Conservation (phyloP, 2,888 invertebrate species). For the Xestia ashworthii region DNA sequence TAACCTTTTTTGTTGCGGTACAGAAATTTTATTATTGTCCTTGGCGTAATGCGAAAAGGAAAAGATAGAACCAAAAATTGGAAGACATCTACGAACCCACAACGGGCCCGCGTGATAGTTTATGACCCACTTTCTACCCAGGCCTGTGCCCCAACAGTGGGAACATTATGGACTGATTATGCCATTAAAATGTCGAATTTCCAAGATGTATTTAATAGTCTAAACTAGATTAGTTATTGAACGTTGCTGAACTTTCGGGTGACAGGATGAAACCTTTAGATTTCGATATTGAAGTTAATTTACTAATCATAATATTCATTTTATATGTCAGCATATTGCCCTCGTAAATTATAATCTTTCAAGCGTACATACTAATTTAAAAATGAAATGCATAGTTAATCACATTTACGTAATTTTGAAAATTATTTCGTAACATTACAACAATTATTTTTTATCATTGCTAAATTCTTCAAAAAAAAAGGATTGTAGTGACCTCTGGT, state of each 20-base stretch:
- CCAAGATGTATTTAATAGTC: background rate
- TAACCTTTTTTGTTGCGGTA: constrained; percentile 25
- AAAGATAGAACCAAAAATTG: background rate
- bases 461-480: no score
- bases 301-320: constrained; percentile 27
- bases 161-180: background rate
- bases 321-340: constrained; percentile 27
- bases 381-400: background rate
- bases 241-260: constrained; percentile 18
- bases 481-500: background rate
- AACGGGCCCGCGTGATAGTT: background rate
- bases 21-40: background rate
- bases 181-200: background rate
- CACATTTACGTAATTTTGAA: background rate
- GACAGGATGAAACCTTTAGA: constrained; percentile 18
- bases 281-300: constrained; percentile 42
- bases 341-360: constrained; percentile 34
- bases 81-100: background rate
- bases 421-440: background rate
- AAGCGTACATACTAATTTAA: constrained; percentile 2
- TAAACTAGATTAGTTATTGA: constrained; percentile 21
- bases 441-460: background rate
- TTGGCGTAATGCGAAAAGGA: background rate
- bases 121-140: no score
- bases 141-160: background rate